Conservation (phyloP, 2,888 invertebrate species). For the Baccha elongata region DNA sequence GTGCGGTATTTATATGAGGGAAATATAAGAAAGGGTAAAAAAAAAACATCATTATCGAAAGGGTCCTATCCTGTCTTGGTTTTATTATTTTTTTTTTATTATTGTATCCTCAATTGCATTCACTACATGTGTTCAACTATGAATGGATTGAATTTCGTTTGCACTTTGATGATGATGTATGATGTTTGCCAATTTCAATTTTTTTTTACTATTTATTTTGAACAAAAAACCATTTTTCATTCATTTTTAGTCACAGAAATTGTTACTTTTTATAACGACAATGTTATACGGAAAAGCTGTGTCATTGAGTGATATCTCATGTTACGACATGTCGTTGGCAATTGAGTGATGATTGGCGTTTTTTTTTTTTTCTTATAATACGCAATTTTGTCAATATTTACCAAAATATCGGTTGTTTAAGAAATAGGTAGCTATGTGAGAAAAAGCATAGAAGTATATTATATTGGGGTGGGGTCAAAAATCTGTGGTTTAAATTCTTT, state of each 20-base stretch:
- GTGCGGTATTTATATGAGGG: slow-evolving; percentile 2
- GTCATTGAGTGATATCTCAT: slow-evolving; percentile 54
- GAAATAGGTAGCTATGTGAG: too few species aligned
- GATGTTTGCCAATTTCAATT: slow-evolving; percentile 55
- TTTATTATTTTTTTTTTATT: slow-evolving; percentile 28
- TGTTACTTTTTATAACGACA: neutral
- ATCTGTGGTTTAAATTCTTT: too few species aligned
- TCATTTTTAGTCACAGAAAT: slow-evolving; percentile 11
- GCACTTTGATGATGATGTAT: slow-evolving; percentile 62
- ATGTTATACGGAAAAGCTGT: slow-evolving; percentile 48
- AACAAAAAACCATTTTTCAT: slow-evolving; percentile 62
- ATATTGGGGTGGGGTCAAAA: too few species aligned
- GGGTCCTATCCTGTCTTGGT: slow-evolving; percentile 19
- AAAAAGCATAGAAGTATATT: too few species aligned
- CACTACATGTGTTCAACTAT: slow-evolving; percentile 51
- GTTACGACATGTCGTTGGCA: slow-evolving; percentile 28
- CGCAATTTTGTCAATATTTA: slow-evolving; percentile 1
- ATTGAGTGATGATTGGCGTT: slow-evolving; percentile 54
- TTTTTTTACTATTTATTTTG: slow-evolving; percentile 6
- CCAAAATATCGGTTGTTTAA: slow-evolving; percentile 30
- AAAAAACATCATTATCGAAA: slow-evolving; percentile 61
- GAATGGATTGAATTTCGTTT: slow-evolving; percentile 61
- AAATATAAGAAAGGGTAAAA: slow-evolving; percentile 46
- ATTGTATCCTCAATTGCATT: slow-evolving; percentile 57
- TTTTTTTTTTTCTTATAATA: slow-evolving; percentile 10